Conservation (phyloP, 2,888 invertebrate species). For the Mesochorus sp. region DNA sequence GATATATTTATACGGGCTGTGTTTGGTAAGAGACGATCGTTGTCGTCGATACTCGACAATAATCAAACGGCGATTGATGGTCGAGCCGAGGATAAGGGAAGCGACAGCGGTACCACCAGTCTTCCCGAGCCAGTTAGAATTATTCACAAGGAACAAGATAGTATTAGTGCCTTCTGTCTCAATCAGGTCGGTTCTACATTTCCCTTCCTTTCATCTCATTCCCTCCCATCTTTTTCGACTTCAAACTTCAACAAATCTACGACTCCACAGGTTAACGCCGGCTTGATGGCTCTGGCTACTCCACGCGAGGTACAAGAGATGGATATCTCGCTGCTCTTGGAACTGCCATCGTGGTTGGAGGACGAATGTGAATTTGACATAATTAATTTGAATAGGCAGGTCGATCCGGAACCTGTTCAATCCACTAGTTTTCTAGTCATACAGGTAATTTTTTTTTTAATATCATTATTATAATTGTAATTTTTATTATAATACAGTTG, state of each 20-base stretch:
- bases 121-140: conserved; percentile 94
- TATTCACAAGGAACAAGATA: conserved; percentile 99
- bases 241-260: too few relatives aligned
- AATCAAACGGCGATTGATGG: conserved; percentile 76
- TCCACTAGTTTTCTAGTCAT: conserved; percentile 95
- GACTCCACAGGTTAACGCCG: conserved; percentile 86
- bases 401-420: conserved; percentile 88
- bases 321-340: conserved; percentile 95
- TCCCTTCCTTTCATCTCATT: background rate
- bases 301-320: conserved; percentile 98
- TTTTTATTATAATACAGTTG: background rate
- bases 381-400: conserved; percentile 87
- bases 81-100: conserved; percentile 78
- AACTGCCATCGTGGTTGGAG: conserved; percentile 96
- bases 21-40: conserved; percentile 90
- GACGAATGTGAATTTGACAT: conserved; percentile 99
- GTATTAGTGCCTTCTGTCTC: conserved; percentile 97
- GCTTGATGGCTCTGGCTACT: conserved; percentile 95
- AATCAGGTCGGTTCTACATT: conserved; percentile 87
- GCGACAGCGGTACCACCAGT: conserved; percentile 80
- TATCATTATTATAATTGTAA: background rate
- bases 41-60: conserved; percentile 83
- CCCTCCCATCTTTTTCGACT: background rate
- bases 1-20: conserved; percentile 97
- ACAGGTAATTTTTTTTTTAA: conserved; percentile 83